These are phyloP conservation scores for Pyrgus malvae DNA, from an alignment of 2,888 invertebrate species.

Conservation along the genomic window DNA sequence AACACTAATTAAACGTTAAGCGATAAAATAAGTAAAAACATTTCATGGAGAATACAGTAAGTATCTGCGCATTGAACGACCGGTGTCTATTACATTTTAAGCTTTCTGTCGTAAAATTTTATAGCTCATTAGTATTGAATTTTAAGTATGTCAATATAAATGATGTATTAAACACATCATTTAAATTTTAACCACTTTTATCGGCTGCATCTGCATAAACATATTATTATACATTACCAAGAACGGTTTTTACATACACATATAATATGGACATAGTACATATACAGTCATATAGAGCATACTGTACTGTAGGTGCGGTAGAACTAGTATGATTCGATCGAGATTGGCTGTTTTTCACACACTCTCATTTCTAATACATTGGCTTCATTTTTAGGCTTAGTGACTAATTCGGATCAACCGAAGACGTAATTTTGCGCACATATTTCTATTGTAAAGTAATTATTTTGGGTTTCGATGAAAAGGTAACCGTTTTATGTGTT, in stretches of 20 bases:
- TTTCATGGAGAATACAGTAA: constrained; percentile 27
- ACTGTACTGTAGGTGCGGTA: no score
- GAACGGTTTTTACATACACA: neutral
- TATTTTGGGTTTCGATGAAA: no score
- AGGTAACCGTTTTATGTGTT: no score
- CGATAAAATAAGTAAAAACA: constrained; percentile 28
- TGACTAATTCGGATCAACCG: no score
- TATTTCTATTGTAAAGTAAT: no score
- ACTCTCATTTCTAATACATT: no score
- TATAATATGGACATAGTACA: no score
- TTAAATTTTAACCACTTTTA: constrained; percentile 16
- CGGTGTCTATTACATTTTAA: constrained; percentile 15
- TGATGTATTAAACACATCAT: constrained; percentile 21
- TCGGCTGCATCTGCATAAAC: constrained; percentile 20
- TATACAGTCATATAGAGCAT: no score
- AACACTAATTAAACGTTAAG: constrained; percentile 40
- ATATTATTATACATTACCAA: neutral
- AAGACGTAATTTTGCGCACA: no score
- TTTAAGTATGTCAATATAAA: constrained; percentile 24
- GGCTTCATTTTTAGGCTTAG: no score
- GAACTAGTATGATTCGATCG: no score
- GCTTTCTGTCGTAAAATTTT: constrained; percentile 18
- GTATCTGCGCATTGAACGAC: neutral
- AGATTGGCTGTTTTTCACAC: no score
- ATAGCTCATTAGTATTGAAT: constrained; percentile 22